Evolutionary conservation across 2,888 invertebrate species (phyloP), one percentile per base, ranked within the genome.

Genomic region (Tupiocoris notatus): DNA sequence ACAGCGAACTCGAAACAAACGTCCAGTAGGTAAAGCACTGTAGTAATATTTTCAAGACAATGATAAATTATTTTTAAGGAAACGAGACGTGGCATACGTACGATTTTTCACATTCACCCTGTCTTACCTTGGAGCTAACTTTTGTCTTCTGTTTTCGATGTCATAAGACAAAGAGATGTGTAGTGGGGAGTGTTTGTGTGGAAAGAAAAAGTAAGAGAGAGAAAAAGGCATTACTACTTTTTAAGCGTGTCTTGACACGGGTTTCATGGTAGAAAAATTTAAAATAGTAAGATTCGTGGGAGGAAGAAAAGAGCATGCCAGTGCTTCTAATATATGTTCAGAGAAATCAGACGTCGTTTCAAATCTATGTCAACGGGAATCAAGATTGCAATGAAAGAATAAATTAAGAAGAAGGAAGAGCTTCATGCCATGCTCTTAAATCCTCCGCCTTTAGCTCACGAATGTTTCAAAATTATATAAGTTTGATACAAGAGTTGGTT

Each of bases 191-290:
- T 73, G 63, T 73, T 39, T 75, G 9, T 67, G 58, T 24, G 77
- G 79, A 80, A 68, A 80, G 76, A 79, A 79, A 79, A 75, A 80
- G 77, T 80, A 77, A 80, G 77, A 82, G 78, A 79, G 77, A 77
- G 78, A 77, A 79, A 73, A 74, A 25, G 62, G 73, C 54, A 62
- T 39, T 39, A 39, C 39, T 39, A 39, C 39, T 39, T 39, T 39
- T 7, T 12, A 39, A 39, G 39, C 39, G 39, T 39, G 3, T 39
- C 12, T 7, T 39, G 39, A 39, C 12, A 39, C 39, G n/a, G n/a
- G n/a, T n/a, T n/a, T n/a, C n/a, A n/a, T n/a, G n/a, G n/a, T n/a
- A n/a, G n/a, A n/a, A n/a, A n/a, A n/a, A n/a, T n/a, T n/a, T n/a
- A n/a, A n/a, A n/a, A n/a, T n/a, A n/a, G n/a, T n/a, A n/a, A 24